Evolutionary conservation across 2,113 vertebrate species (phyloP).

Genomic region (Micronycteris hirsuta): DNA sequence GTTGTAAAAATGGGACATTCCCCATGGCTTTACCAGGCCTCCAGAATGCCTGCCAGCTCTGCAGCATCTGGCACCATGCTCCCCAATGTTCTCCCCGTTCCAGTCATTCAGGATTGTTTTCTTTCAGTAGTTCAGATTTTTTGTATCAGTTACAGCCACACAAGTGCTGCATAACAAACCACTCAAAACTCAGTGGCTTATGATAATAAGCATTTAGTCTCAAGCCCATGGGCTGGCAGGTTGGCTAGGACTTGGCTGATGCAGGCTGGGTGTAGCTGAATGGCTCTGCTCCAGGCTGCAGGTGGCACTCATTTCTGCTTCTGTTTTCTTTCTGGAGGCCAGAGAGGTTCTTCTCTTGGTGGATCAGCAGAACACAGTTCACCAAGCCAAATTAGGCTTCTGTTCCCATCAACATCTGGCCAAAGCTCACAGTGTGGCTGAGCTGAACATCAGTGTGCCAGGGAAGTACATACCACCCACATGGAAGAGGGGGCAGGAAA

Average conservation of each 20-base stretch:
- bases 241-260: not conserved
- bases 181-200: not conserved
- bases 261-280: not conserved
- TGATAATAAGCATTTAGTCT: not conserved
- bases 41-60: not conserved
- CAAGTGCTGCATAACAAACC: not conserved
- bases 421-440: not conserved
- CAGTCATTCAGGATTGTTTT: not conserved
- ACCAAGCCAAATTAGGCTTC: not conserved
- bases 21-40: not conserved
- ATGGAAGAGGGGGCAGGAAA: not conserved
- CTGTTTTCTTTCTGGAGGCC: not conserved
- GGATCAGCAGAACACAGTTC: too few relatives aligned
- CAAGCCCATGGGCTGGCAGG: not conserved
- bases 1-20: fast-evolving
- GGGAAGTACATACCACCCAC: too few relatives aligned
- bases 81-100: not conserved
- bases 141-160: not conserved
- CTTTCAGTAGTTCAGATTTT: not conserved
- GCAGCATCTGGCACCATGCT: fast-evolving
- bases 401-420: not conserved
- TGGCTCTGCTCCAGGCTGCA: not conserved
- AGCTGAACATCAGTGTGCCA: fast-evolving
- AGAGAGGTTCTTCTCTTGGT: not conserved
- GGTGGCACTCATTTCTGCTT: not conserved